Evolutionary conservation across 2,113 vertebrate genomes (phyloP).

Genomic region (Etheostoma spectabile): DNA sequence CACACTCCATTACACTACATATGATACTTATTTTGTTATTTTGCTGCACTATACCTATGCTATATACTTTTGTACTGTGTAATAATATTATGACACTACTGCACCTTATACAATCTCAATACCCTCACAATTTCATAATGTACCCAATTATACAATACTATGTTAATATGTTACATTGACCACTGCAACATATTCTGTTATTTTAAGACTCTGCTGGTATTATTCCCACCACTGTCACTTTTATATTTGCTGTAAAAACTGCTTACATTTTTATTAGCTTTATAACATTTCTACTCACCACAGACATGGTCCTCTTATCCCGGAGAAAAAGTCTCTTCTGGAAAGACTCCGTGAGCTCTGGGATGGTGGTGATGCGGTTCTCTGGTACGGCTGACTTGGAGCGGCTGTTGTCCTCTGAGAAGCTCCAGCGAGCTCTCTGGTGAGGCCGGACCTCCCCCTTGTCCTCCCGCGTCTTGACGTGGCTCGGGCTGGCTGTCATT

Average conservation of each 20-base stretch:
- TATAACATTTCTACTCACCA: conserved; percentile 76
- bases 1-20: too few relatives aligned
- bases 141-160: too few relatives aligned
- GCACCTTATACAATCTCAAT: too few relatives aligned
- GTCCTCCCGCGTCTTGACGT: conserved; percentile 82
- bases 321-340: conserved; percentile 85
- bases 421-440: conserved; percentile 77
- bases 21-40: too few relatives aligned
- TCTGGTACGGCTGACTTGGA: conserved; percentile 73
- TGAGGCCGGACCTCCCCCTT: conserved; percentile 79
- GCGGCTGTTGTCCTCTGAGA: conserved; percentile 79
- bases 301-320: conserved; percentile 80
- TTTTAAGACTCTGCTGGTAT: too few relatives aligned
- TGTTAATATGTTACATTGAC: too few relatives aligned
- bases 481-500: conserved; percentile 76
- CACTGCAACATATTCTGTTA: too few relatives aligned
- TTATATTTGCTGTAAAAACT: neutral
- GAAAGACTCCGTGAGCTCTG: conserved; percentile 87
- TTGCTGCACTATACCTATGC: too few relatives aligned
- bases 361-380: conserved; percentile 83
- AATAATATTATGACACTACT: too few relatives aligned
- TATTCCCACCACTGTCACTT: too few relatives aligned
- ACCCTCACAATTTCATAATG: too few relatives aligned
- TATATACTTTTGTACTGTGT: too few relatives aligned
- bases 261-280: neutral